Base-by-base conservation (phyloP, 2,113 vertebrate species). In the Austrofundulus limnaeus region DNA sequence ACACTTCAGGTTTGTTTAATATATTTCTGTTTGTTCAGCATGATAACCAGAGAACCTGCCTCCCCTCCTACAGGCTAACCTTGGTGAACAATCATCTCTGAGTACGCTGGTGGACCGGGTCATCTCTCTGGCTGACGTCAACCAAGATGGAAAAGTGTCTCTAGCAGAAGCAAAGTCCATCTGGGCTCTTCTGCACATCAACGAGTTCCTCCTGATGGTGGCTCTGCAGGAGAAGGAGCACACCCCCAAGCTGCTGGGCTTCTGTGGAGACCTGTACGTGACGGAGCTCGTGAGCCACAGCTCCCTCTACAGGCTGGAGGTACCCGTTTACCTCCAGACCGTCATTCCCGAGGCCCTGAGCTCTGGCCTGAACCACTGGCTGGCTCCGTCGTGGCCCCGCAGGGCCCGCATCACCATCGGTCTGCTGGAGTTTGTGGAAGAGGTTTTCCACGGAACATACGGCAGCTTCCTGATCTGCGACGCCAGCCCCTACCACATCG, bases 381-480 rank as follows among this genome's bases (percentile, higher is more conserved):
- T 96, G 0, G 94, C 96, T 0, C 97, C 97, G 0, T 92, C 96
- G 0, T 99, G 97, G 97, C 96, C 97, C 0, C 92, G 92, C 25
- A 85, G 97, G 2, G 97, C 96, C 1, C 95, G 95, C 67, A 94
- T 98, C 0, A 92, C 95, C 87, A 94, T 99, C 0, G 97, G 97
- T 21, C 90, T 99, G 11, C 89, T 99, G 86, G 97, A 99, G 77
- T 98, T 99, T 0, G 94, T 98, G 82, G 97, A 99, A 69, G 97
- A 99, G 74, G 95, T 98, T 3, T 99, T 99, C 86, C 97, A 99
- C 0, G 95, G 97, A 0, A 83, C 94, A 31, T 95, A 96, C 0
- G 97, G 97, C 6, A 98, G 81, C 68, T 98, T 99, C 89, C 94
- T 96, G 59, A 94, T 99, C 89, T 99, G 97, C 0, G 95, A 99